Base-by-base conservation (phyloP, 2,888 invertebrate species). In the Halictus quadricinctus region DNA sequence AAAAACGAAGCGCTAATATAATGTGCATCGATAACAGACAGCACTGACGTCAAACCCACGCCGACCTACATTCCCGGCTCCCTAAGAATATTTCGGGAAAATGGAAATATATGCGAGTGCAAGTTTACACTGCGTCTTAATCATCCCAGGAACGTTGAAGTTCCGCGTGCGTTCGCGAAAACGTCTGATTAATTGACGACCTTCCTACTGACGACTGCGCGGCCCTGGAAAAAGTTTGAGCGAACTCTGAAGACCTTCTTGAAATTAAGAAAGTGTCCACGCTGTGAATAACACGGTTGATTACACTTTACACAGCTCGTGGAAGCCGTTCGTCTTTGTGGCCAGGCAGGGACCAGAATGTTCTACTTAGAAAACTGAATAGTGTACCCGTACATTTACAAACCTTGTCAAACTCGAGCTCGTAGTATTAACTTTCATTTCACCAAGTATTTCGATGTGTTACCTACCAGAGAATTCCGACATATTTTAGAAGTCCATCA, bases 91-190 rank as follows among this genome's bases (percentile, higher is more conserved):
- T 83, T 48, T 69, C 72, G 13, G n/a, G 25, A n/a, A 58, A 70
- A 64, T 73, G 72, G 60, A 50, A 25, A 72, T 50, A 72, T 69
- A 48, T 48, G 18, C 29, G 58, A 46, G 12, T 21, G 46, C 46
- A 75, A 72, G 54, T 74, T 76, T 60, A 50, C 66, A 21, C 72
- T 13, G 60, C 83, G 86, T 83, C 81, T 84, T 82, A 79, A 86
- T 87, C 70, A 72, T 48, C 70, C 25, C 21, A 54, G 48, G 66
- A 12, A 15, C 25, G n/a, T 18, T 21, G 48, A 50, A 76, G 72
- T 76, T 72, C 29, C n/a, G 50, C 66, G 69, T 54, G 80, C 72
- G 60, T 54, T 48, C 60, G 46, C 41, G 41, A 54, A 76, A 76
- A 54, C 41, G 75, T 66, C 48, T 72, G 72, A 48, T 25, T 75